A percentile compares a stretch with the other conserved stretches of the same genome.
Evolutionary conservation across 2,888 invertebrate genomes (phyloP).

Genomic region (Drosophila subsilvestris): DNA sequence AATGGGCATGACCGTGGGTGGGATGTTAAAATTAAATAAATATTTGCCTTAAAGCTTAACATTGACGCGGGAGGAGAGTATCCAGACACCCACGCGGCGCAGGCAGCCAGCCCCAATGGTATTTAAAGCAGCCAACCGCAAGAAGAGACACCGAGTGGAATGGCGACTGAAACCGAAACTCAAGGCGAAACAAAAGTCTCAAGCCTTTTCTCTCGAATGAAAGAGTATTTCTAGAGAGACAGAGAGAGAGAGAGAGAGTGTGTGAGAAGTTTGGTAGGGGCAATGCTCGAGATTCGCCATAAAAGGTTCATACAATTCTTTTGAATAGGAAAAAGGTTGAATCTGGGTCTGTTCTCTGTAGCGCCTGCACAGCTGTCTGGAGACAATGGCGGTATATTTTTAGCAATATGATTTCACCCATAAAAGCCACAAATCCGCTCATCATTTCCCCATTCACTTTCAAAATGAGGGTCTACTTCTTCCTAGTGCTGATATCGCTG

Average conservation of each 20-base stretch:
- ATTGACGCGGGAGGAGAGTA: constrained; percentile 10
- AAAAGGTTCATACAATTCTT: neutral
- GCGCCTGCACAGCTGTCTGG: constrained; percentile 5
- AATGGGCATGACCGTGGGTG: neutral
- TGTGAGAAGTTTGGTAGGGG: neutral
- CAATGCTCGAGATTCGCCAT: neutral
- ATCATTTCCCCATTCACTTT: constrained; percentile 4
- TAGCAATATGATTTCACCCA: neutral
- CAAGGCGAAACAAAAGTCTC: constrained; percentile 35
- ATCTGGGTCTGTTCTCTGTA: neutral
- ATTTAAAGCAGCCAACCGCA: constrained; percentile 42
- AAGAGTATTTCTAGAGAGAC: constrained; percentile 34
- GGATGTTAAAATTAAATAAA: constrained; percentile 75
- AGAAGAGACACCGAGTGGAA: neutral
- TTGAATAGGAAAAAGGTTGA: neutral
- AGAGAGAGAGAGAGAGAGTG: too few relatives aligned
- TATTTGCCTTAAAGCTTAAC: constrained; percentile 71
- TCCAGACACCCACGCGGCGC: constrained; percentile 40
- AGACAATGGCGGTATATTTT: constrained; percentile 9
- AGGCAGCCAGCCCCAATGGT: constrained; percentile 26
- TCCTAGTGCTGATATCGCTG: constrained; percentile 39
- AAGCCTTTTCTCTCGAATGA: constrained; percentile 1
- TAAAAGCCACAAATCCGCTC: constrained; percentile 7
- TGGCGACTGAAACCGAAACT: constrained; percentile 14
- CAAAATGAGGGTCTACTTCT: constrained; percentile 50